Evolutionary conservation across 2,113 vertebrate genomes (phyloP).

Genomic region (Ovis aries): DNA sequence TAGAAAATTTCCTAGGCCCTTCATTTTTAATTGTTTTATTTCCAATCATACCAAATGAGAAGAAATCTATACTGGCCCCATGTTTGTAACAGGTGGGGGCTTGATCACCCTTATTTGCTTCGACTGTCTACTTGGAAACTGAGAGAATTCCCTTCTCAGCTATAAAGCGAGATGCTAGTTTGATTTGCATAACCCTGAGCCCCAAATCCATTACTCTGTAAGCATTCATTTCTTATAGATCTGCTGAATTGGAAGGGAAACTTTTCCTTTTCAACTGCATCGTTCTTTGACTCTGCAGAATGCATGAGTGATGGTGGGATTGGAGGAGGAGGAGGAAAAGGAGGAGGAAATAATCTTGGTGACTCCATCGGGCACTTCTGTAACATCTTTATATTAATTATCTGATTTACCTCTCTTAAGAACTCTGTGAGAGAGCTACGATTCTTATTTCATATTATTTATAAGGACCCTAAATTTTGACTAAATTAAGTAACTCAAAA

Average conservation of each 20-base stretch:
- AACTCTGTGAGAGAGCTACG: background rate
- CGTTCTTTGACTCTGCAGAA: background rate
- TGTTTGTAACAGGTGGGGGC: background rate
- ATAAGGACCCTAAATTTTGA: background rate
- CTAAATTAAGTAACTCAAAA: constrained; percentile 31
- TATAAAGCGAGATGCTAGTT: background rate
- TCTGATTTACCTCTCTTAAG: background rate
- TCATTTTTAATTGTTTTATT: background rate
- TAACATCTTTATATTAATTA: constrained; percentile 18
- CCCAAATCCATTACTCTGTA: background rate
- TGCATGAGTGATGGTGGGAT: background rate
- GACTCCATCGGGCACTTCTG: background rate
- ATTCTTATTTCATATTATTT: constrained; percentile 8
- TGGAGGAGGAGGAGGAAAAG: background rate
- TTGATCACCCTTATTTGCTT: background rate
- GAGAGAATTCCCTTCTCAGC: background rate
- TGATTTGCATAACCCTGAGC: background rate
- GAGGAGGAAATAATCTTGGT: background rate
- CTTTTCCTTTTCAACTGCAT: background rate
- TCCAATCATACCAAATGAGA: background rate
- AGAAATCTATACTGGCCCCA: background rate
- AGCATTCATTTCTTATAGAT: background rate
- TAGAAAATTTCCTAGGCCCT: background rate
- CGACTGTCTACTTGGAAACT: background rate
- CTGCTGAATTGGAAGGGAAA: background rate